phyloP scores from a whole-genome alignment of 2,888 invertebrate species.

The Zygothrica quintamaculata region DNA sequence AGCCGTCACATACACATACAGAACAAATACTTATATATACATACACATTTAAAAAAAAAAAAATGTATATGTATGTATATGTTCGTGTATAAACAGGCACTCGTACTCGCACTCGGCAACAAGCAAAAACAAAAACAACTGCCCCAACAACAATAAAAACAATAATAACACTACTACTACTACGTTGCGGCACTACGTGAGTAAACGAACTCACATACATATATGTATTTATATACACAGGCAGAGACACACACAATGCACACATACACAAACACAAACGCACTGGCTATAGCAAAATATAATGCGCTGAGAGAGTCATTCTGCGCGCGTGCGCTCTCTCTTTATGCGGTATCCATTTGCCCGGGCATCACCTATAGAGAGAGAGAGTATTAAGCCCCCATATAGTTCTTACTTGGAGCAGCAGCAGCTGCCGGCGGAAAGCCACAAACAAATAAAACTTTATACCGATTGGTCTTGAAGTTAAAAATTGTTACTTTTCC shows the following conservation, averaged over 20 bases:
- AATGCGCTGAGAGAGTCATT: constrained; percentile 50
- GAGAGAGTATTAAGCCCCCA: constrained; percentile 16
- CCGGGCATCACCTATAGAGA: constrained; percentile 42
- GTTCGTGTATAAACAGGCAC: constrained; percentile 23
- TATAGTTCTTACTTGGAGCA: constrained; percentile 41
- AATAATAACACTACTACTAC: constrained; percentile 77
- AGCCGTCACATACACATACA: constrained; percentile 43
- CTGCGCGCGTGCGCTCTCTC: constrained; percentile 55
- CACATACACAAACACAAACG: constrained; percentile 10
- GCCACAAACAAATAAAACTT: constrained; percentile 40
- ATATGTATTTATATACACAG: constrained; percentile 6
- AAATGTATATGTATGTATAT: no score
- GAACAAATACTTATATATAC: constrained; percentile 14
- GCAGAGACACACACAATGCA: background rate
- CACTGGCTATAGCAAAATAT: constrained; percentile 32
- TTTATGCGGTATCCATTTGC: constrained; percentile 56
- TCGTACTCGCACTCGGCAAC: constrained; percentile 66
- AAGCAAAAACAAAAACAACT: constrained; percentile 72
- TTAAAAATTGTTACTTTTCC: constrained; percentile 38
- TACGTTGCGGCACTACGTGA: constrained; percentile 75
- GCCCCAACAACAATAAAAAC: constrained; percentile 69
- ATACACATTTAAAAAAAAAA: no score
- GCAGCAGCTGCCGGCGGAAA: constrained; percentile 58
- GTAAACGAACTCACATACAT: constrained; percentile 57
- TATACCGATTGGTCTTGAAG: constrained; percentile 18